Percentiles rank a stretch among this genome's conserved stretches.
Conservation (phyloP, 2,797 vertebrate genomes). For the Helicolenus hilgendorfi region DNA sequence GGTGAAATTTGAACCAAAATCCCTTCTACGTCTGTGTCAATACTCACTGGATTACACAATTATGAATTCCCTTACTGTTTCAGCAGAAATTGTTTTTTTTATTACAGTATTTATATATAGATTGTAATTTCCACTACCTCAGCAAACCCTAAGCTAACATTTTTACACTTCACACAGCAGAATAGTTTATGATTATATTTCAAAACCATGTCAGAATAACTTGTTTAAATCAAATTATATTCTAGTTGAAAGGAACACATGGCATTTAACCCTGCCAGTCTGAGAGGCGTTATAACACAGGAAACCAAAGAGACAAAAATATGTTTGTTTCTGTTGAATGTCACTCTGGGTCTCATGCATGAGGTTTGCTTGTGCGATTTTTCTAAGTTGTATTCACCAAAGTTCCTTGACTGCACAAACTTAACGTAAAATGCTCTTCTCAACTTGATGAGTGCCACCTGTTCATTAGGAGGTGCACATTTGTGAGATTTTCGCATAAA, state of each 20-base stretch:
- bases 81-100: neutral
- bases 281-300: neutral
- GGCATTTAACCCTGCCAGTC: neutral
- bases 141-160: neutral
- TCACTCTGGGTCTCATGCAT: neutral
- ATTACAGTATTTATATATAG: neutral
- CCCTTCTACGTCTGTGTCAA: neutral
- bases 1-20: slow-evolving; percentile 40
- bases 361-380: neutral
- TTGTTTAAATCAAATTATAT: neutral
- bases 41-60: neutral
- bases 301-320: neutral
- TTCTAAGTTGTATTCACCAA: neutral
- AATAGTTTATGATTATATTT: neutral
- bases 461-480: neutral
- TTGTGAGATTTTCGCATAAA: neutral
- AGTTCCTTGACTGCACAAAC: neutral
- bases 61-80: neutral
- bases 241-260: neutral
- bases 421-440: neutral
- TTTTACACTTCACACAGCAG: neutral
- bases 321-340: neutral
- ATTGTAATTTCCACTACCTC: neutral
- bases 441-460: neutral
- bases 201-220: neutral